Evolutionary conservation across 2,797 vertebrate species (phyloP).

Genomic region (Leptoclinus maculatus): DNA sequence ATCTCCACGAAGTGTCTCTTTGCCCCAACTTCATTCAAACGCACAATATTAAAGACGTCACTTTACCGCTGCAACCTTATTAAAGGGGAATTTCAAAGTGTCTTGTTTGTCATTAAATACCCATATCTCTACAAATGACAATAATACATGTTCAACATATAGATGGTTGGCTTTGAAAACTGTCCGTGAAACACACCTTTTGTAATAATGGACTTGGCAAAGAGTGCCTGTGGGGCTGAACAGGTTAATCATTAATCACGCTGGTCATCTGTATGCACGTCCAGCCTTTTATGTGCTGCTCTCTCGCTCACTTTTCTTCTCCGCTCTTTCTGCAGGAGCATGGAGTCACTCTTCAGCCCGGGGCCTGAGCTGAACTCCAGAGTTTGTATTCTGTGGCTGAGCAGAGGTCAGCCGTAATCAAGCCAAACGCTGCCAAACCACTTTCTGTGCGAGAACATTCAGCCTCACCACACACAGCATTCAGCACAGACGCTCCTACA

Average conservation of each 20-base stretch:
- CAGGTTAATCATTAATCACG: conserved; percentile 57
- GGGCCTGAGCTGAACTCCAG: conserved; percentile 18
- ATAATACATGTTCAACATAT: background rate
- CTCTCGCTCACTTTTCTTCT: conserved; percentile 14
- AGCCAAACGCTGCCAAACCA: conserved; percentile 28
- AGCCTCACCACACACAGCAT: conserved; percentile 11
- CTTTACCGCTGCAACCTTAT: background rate
- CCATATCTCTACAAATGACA: background rate
- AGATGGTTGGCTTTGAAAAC: background rate
- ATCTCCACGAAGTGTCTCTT: background rate
- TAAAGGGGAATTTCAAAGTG: background rate
- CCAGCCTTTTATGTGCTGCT: conserved; percentile 40
- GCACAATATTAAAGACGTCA: background rate
- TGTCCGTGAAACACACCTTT: background rate
- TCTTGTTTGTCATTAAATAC: background rate
- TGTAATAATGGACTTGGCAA: background rate
- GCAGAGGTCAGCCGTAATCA: conserved; percentile 40
- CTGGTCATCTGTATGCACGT: conserved; percentile 59
- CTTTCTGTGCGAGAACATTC: conserved; percentile 17
- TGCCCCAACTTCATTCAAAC: background rate
- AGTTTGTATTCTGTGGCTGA: conserved; percentile 18
- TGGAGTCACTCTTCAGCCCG: conserved; percentile 11
- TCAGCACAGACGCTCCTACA: conserved; percentile 1
- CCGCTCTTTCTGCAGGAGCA: conserved; percentile 19
- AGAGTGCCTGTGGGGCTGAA: conserved; percentile 7